A percentile compares a stretch with the other conserved stretches of the same genome.
Evolutionary conservation across 1,140 invertebrate species (phyloP).

Genomic region (Centruroides sculpturatus): DNA sequence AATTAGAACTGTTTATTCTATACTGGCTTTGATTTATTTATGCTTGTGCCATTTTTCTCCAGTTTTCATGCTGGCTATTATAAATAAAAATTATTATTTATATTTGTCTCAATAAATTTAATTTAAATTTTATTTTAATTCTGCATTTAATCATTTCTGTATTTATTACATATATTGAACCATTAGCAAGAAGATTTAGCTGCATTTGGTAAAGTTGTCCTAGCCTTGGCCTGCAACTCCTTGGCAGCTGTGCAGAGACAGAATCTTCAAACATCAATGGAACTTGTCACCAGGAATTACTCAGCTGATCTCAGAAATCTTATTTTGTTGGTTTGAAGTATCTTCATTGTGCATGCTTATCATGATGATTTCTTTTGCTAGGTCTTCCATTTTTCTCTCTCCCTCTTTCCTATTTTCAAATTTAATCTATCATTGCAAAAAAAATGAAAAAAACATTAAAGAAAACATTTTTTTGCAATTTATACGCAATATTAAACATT

Average conservation of each 20-base stretch:
- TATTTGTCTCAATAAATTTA: background rate
- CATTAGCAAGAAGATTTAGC: constrained; percentile 73
- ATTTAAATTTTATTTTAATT: background rate
- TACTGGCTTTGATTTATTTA: background rate
- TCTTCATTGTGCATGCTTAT: too few species aligned
- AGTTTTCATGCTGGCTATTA: background rate
- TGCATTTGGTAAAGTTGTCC: constrained; percentile 74
- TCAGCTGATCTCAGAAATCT: constrained; percentile 83
- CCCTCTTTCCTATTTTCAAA: too few species aligned
- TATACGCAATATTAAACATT: too few species aligned
- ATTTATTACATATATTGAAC: constrained; percentile 5
- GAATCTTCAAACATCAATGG: constrained; percentile 52
- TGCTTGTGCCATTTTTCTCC: background rate
- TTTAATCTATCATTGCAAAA: too few species aligned
- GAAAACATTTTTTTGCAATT: too few species aligned
- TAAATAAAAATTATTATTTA: background rate
- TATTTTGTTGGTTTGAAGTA: constrained; percentile 54
- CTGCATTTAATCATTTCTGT: constrained; percentile 23
- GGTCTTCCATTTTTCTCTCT: too few species aligned
- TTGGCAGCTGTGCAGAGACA: constrained; percentile 69
- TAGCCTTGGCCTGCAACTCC: constrained; percentile 80
- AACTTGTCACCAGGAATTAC: constrained; percentile 76
- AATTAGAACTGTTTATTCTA: too few species aligned
- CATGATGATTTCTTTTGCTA: too few species aligned
- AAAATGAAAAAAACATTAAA: too few species aligned